These are phyloP conservation scores for Pteruthius melanotis DNA, from an alignment of 2,113 vertebrate species.

Conservation along the genomic window DNA sequence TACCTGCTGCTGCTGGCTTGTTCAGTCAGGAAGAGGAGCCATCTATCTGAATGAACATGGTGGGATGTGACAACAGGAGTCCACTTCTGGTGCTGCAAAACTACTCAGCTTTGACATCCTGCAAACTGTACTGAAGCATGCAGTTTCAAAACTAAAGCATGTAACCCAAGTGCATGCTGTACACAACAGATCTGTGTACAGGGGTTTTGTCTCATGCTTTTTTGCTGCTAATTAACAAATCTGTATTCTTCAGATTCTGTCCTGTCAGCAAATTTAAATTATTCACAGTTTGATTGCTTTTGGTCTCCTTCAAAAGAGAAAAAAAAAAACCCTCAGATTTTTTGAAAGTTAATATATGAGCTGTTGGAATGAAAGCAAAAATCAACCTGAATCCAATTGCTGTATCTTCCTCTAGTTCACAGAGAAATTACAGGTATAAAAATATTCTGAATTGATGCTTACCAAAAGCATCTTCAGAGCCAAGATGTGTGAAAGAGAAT, in stretches of 20 bases:
- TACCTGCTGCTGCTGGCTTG: constrained; percentile 65
- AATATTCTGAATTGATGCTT: background rate
- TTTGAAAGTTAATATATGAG: background rate
- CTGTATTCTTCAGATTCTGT: background rate
- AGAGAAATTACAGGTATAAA: background rate
- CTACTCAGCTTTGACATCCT: constrained; percentile 40
- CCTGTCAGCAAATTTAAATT: background rate
- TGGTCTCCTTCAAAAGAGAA: background rate
- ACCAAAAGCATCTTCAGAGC: background rate
- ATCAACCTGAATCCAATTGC: background rate
- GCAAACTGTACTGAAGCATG: constrained; percentile 66
- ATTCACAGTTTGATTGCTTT: background rate
- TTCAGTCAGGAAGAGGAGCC: constrained; percentile 30
- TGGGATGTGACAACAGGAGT: background rate
- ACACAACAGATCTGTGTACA: background rate
- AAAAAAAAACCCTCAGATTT: background rate
- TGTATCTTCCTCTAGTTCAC: background rate
- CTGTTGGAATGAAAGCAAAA: background rate
- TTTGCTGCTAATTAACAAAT: constrained; percentile 25
- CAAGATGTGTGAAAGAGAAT: background rate
- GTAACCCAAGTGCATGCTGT: constrained; percentile 62
- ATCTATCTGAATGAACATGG: background rate
- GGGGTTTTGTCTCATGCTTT: background rate
- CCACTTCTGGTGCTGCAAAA: background rate
- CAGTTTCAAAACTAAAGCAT: constrained; percentile 57